Conservation (phyloP, 1,140 invertebrate genomes). For the Eriocheir sinensis region DNA sequence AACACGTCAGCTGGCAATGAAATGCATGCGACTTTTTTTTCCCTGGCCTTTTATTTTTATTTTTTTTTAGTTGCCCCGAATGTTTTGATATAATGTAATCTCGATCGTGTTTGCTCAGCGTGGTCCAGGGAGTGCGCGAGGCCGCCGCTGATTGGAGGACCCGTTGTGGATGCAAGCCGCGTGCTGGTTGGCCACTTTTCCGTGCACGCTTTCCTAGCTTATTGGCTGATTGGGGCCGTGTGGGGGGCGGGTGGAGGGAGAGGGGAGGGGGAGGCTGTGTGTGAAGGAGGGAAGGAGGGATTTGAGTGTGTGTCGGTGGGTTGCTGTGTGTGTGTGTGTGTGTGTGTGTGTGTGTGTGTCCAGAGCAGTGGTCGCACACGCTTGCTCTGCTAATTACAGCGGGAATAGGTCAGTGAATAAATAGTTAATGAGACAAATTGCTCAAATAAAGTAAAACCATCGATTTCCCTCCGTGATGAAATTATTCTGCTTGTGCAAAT, state of each 20-base stretch:
- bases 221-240: not conserved
- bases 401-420: not conserved
- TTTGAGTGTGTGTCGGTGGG: too few species aligned
- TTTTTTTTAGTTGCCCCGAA: not conserved
- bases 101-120: not conserved
- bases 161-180: not conserved
- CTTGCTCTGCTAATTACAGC: not conserved
- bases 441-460: not conserved
- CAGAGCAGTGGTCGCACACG: not conserved
- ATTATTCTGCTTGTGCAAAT: not conserved
- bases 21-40: not conserved
- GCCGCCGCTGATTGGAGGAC: not conserved
- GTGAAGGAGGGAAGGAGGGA: too few species aligned
- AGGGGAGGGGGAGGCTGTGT: too few species aligned
- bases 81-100: slow-evolving; percentile 17
- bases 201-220: not conserved
- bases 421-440: slow-evolving; percentile 26
- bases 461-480: not conserved
- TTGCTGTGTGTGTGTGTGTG: not conserved
- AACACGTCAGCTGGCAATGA: not conserved
- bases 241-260: too few species aligned
- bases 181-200: not conserved
- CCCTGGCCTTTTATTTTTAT: not conserved
- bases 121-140: not conserved
- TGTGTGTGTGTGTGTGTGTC: not conserved